phyloP scores from a whole-genome alignment of 2,113 vertebrate species.

The Psittacula cyanocephala region DNA sequence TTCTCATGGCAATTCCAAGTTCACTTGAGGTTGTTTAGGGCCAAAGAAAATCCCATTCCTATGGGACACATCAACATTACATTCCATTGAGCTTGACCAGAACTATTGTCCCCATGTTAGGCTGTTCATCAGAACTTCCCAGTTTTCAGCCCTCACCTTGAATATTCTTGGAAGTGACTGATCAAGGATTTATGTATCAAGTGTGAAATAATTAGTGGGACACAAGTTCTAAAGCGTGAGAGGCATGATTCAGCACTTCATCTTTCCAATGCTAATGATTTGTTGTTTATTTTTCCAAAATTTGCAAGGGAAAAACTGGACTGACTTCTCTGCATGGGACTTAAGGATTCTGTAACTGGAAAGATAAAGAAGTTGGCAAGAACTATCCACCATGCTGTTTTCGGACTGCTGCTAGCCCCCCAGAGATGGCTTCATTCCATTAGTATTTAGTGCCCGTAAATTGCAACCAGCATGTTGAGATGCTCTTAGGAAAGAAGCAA shows the following conservation, averaged over 20 bases:
- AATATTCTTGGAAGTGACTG: not conserved
- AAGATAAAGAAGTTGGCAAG: conserved; percentile 35
- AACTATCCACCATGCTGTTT: conserved; percentile 1
- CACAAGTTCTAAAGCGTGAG: conserved; percentile 11
- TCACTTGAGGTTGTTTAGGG: not conserved
- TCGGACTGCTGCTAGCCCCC: not conserved
- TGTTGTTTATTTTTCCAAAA: not conserved
- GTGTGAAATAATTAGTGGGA: conserved; percentile 23
- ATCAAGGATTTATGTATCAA: conserved; percentile 9
- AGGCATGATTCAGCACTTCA: conserved; percentile 44
- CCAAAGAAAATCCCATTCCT: not conserved
- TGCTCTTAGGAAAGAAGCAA: not conserved
- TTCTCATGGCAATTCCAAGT: not conserved
- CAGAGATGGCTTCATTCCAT: not conserved
- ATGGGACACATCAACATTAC: not conserved
- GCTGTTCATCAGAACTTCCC: not conserved
- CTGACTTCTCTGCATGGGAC: not conserved
- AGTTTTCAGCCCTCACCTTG: rapidly evolving
- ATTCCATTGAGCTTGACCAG: not conserved
- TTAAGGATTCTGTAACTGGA: not conserved
- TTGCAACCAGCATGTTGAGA: not conserved
- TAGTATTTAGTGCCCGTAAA: not conserved
- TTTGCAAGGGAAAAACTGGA: conserved; percentile 19
- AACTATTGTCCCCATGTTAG: not conserved
- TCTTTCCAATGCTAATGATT: not conserved